These are phyloP conservation scores for Balearica regulorum DNA, from an alignment of 2,797 vertebrate species.

Conservation along the genomic window DNA sequence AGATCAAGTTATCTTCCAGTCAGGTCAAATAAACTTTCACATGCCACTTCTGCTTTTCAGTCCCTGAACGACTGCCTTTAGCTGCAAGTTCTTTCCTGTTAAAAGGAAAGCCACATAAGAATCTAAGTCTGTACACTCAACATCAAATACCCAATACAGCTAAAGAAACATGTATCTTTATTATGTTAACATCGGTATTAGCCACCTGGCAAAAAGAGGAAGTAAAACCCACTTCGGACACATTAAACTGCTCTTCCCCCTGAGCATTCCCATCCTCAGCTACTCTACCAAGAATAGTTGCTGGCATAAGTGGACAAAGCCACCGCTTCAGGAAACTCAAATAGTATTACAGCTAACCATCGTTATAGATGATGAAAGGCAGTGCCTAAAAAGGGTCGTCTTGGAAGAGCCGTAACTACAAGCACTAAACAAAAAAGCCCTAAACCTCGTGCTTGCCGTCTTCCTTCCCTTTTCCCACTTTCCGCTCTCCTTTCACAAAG, in stretches of 20 bases:
- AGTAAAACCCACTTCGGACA: not conserved
- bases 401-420: not conserved
- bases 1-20: not conserved
- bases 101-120: not conserved
- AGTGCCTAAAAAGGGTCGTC: not conserved
- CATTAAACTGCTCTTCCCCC: not conserved
- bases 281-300: not conserved
- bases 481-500: not conserved
- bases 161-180: not conserved
- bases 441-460: accelerated
- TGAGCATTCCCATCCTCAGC: not conserved
- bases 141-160: not conserved
- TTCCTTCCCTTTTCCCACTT: not conserved
- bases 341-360: not conserved
- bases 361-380: not conserved
- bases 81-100: not conserved
- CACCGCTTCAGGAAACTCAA: not conserved
- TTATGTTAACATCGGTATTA: not conserved
- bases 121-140: not conserved
- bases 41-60: not conserved
- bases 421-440: not conserved
- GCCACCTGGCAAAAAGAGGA: not conserved
- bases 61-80: not conserved
- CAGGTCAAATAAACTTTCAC: not conserved
- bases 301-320: not conserved